Evolutionary conservation across 2,888 invertebrate genomes (phyloP), one percentile per base, ranked within the genome.

Genomic region (Omphaloscelis lunosa): DNA sequence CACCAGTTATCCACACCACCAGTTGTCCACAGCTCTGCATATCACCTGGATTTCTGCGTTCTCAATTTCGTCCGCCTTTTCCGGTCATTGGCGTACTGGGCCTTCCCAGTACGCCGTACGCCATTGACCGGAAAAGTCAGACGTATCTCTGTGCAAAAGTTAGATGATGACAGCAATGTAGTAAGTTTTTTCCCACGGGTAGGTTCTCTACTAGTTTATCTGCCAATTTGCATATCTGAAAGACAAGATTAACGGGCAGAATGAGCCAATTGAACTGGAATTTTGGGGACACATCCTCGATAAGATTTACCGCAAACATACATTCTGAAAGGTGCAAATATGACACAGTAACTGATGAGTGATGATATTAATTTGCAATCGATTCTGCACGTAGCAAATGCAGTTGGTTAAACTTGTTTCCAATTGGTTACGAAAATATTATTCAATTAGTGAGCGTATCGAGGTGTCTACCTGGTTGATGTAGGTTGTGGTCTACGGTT

Each of bases 401-500:
- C 91, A 91, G 93, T 76, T 82, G 79, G 65, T 48, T 48, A 75
- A 85, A 82, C 77, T 94, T 93, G 93, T 94, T 95, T 93, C 91
- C 89, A 88, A 91, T 91, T 85, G 85, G 89, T 91, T 93, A 86
- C 89, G 85, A 89, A 92, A 92, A 91, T 89, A 92, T 94, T 94
- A 93, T 93, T 93, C 91, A 90, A 94, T 94, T 93, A 90, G 88
- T 86, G 85, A 89, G 87, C 88, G 88, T 89, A 81, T 86, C 79
- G 83, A 80, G 87, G 88, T 87, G 89, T 90, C 72, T 78, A 62
- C 79, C 68, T 56, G 84, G 89, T 91, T 91, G 92, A 94, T 94
- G 93, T 93, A 93, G 94, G 93, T 93, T 94, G 95, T 93, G 93
- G 95, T 95, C 89, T 90, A 86, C 77, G 86, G 88, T 88, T 89